A percentile compares a stretch with the other conserved stretches of the same genome.
Conservation (phyloP, 2,113 vertebrate species). For the Boulengeromyrus knoepffleri region DNA sequence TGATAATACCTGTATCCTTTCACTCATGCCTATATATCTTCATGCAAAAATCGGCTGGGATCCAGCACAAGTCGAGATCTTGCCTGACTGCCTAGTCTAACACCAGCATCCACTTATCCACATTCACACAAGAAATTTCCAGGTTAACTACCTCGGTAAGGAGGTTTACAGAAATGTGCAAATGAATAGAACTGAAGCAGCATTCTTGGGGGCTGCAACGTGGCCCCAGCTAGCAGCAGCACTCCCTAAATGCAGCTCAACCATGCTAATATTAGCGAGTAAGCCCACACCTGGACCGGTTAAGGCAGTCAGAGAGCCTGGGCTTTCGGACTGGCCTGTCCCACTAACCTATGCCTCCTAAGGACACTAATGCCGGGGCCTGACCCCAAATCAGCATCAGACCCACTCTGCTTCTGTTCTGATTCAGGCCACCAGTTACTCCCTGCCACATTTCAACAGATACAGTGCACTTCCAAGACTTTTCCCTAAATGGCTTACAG, state of each 20-base stretch:
- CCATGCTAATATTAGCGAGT: not conserved
- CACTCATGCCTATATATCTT: not conserved
- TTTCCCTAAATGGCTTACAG: not conserved
- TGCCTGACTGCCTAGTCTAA: not conserved
- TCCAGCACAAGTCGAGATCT: not conserved
- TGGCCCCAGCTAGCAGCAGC: not conserved
- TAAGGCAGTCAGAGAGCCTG: not conserved
- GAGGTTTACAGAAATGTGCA: not conserved
- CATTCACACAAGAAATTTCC: not conserved
- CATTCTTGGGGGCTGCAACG: not conserved
- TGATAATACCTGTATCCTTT: not conserved
- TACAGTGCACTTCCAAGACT: not conserved
- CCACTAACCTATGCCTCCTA: not conserved
- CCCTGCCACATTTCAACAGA: not conserved
- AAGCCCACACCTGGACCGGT: not conserved
- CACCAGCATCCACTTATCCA: not conserved
- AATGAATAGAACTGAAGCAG: not conserved
- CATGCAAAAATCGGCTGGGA: too few relatives aligned
- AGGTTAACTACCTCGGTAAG: not conserved
- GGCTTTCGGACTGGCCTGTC: not conserved
- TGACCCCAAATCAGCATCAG: not conserved
- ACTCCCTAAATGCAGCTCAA: not conserved
- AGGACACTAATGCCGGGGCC: not conserved
- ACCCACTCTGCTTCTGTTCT: not conserved
- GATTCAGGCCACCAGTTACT: not conserved